These are phyloP conservation scores for Alca torda DNA, from an alignment of 2,797 vertebrate genomes.

Conservation along the genomic window DNA sequence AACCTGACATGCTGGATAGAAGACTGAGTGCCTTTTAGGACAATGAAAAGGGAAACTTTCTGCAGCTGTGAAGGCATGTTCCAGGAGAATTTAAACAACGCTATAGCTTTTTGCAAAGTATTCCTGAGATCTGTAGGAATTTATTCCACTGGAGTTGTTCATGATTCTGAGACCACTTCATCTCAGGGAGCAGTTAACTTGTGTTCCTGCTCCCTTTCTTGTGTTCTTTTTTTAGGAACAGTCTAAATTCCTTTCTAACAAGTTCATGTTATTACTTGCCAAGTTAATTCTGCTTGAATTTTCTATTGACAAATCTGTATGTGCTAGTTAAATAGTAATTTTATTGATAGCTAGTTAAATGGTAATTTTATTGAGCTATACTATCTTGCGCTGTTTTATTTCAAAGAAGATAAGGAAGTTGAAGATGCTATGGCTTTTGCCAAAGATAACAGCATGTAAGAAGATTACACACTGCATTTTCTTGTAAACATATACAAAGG, in stretches of 20 bases:
- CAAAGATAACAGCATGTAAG: not conserved
- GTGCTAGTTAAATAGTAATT: not conserved
- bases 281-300: not conserved
- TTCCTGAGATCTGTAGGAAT: not conserved
- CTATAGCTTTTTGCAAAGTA: not conserved
- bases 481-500: not conserved
- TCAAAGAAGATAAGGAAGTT: not conserved
- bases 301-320: not conserved
- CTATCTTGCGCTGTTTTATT: not conserved
- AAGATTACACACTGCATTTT: not conserved
- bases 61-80: not conserved
- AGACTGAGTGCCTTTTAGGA: not conserved
- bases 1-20: not conserved
- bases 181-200: not conserved
- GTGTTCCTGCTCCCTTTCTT: not conserved
- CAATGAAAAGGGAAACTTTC: not conserved
- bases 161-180: not conserved
- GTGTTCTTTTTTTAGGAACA: not conserved
- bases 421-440: not conserved
- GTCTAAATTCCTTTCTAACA: not conserved
- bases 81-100: not conserved
- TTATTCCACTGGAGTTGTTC: not conserved
- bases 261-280: not conserved
- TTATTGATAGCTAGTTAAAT: not conserved
- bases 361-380: not conserved